Conservation (phyloP, 2,888 invertebrate genomes). For the Myopa testacea region DNA sequence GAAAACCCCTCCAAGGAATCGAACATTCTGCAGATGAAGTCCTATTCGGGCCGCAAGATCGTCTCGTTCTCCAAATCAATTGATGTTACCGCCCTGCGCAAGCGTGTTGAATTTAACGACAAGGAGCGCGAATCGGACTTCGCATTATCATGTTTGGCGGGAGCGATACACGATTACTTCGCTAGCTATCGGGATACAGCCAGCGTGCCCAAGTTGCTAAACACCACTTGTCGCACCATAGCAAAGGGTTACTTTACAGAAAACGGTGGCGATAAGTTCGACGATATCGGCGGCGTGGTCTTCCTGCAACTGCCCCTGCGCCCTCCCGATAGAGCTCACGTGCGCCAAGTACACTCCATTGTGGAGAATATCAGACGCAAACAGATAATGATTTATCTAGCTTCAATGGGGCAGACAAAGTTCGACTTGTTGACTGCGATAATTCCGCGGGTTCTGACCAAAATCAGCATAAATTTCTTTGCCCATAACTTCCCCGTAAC, state of each 20-base stretch:
- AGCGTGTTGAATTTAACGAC: conserved; percentile 55
- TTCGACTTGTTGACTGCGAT: conserved; percentile 63
- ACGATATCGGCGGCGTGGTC: conserved; percentile 65
- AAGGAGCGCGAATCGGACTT: conserved; percentile 63
- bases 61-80: conserved; percentile 65
- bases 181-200: conserved; percentile 52
- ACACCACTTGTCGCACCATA: conserved; percentile 65
- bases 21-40: conserved; percentile 64
- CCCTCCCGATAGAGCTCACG: conserved; percentile 55
- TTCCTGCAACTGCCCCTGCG: conserved; percentile 64
- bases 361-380: conserved; percentile 61
- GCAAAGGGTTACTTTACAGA: conserved; percentile 65
- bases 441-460: conserved; percentile 63
- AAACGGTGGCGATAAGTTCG: conserved; percentile 56
- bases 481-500: conserved; percentile 66
- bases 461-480: conserved; percentile 66
- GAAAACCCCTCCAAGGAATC: conserved; percentile 60
- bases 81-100: conserved; percentile 61
- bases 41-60: conserved; percentile 66
- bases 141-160: conserved; percentile 61
- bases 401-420: conserved; percentile 65
- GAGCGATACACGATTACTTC: conserved; percentile 63
- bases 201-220: conserved; percentile 58
- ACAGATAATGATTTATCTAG: conserved; percentile 64
- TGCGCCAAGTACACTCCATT: conserved; percentile 58